These are phyloP conservation scores for Macroglossus sobrinus DNA, from an alignment of 2,113 vertebrate genomes.

Conservation along the genomic window DNA sequence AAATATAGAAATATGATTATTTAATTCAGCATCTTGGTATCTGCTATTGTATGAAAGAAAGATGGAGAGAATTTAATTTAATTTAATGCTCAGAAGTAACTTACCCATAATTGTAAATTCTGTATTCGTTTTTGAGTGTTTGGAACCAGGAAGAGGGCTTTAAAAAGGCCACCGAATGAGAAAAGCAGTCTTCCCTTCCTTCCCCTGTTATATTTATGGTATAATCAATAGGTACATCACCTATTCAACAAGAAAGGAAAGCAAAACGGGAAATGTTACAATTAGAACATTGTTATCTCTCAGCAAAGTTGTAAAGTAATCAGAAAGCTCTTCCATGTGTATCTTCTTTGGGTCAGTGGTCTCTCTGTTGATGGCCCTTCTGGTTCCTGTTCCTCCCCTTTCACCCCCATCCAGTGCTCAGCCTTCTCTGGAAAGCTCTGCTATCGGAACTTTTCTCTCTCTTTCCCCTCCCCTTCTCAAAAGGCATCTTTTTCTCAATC, in stretches of 20 bases:
- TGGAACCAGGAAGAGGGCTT: neutral
- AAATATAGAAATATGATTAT: constrained; percentile 1
- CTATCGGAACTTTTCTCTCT: neutral
- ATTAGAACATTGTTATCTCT: neutral
- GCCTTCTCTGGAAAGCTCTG: neutral
- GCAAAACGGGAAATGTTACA: neutral
- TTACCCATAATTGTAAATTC: constrained; percentile 38
- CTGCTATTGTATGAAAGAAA: constrained; percentile 24
- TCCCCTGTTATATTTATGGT: constrained; percentile 21
- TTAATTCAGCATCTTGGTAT: neutral
- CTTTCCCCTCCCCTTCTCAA: neutral
- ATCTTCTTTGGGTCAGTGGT: neutral
- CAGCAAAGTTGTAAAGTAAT: neutral
- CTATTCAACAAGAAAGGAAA: neutral
- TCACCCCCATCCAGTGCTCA: neutral
- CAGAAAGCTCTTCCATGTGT: neutral
- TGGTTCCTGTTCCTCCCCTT: neutral
- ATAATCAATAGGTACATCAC: neutral
- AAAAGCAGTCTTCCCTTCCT: neutral
- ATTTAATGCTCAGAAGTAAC: neutral
- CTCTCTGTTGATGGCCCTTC: neutral
- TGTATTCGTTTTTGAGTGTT: constrained; percentile 29
- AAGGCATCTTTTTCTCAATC: neutral
- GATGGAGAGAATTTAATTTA: neutral
- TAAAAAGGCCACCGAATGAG: neutral